Base-by-base conservation (phyloP, 2,888 invertebrate species). In the Tachina lurida region DNA sequence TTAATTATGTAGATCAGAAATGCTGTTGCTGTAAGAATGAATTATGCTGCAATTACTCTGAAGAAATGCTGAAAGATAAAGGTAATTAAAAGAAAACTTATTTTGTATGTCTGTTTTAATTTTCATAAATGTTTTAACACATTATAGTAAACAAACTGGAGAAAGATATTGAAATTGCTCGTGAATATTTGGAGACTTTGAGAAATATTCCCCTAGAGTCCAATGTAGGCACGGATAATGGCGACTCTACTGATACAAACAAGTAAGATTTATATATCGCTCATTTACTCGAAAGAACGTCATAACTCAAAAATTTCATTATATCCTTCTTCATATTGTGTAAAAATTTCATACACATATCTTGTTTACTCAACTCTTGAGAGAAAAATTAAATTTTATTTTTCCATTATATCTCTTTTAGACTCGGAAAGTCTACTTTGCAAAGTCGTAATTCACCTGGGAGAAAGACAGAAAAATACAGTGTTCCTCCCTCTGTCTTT, bases 21-120 rank as follows among this genome's bases (percentile, higher is more conserved):
- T 92, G 92, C 76, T 92, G 92, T 78, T 87, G 87, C 15, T 92
- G 92, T 86, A 87, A 89, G 84, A 88, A 87, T 79, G 74, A 88
- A 15, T 83, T 92, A 77, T 89, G 89, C 78, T 89, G 90, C 87
- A 90, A 87, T 68, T 89, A 90, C 19, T 89, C 88, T n/a, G 91
- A 92, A 41, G 90, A 90, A 78, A 89, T 90, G 80, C 88, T 92
- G 0, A 88, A 90, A 75, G 88, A 89, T 1, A 92, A 91, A 85
- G 90, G 92, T 92, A 86, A 67, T 87, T 87, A 4, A n/a, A n/a
- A 58, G 0, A 22, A 41, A 31, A 31, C 31, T 31, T 31, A 31
- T 31, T 5, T 31, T 31, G 31, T 31, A 47, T 13, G 3, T 56
- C 10, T 54, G 19, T 54, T 7, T 19, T 54, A 8, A 5, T 56